phyloP scores from a whole-genome alignment of 53 echinoderm and acorn worm genomes.

The Apostichopus leukothele region DNA sequence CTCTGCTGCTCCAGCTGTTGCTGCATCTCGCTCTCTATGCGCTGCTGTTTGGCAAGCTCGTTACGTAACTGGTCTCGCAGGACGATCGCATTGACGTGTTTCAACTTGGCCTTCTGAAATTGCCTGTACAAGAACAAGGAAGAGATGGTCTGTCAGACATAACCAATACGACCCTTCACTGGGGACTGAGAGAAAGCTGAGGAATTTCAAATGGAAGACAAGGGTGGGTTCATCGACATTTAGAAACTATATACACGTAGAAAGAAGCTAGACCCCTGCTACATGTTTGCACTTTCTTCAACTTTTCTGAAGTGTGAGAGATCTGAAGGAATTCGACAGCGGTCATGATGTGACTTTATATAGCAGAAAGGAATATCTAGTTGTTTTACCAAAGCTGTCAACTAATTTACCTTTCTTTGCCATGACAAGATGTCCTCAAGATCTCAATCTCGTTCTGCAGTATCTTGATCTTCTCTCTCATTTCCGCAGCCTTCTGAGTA shows the following conservation, averaged over 20 bases:
- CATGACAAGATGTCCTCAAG: constrained; percentile 89
- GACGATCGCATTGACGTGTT: constrained; percentile 98
- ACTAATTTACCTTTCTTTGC: constrained; percentile 79
- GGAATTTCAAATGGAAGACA: no score
- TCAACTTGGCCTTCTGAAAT: constrained; percentile 89
- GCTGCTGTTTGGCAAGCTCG: constrained; percentile 97
- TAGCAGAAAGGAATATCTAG: no score
- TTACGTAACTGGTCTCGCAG: constrained; percentile 96
- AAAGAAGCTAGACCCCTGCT: no score
- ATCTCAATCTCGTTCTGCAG: constrained; percentile 98
- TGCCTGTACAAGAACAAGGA: constrained; percentile 56
- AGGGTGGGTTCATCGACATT: no score
- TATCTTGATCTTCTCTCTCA: constrained; percentile 99
- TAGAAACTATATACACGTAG: no score
- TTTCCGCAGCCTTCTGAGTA: constrained; percentile 99
- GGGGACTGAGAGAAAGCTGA: no score
- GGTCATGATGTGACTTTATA: no score
- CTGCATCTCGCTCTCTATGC: constrained; percentile 91
- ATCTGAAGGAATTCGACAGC: no score
- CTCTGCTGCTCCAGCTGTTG: constrained; percentile 98
- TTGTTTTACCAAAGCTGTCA: no score
- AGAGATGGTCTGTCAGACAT: no score
- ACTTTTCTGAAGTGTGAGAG: background rate
- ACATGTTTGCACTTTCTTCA: no score
- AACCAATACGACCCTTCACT: no score